Base-by-base conservation (phyloP, 2,888 invertebrate species). In the Formica aserva region DNA sequence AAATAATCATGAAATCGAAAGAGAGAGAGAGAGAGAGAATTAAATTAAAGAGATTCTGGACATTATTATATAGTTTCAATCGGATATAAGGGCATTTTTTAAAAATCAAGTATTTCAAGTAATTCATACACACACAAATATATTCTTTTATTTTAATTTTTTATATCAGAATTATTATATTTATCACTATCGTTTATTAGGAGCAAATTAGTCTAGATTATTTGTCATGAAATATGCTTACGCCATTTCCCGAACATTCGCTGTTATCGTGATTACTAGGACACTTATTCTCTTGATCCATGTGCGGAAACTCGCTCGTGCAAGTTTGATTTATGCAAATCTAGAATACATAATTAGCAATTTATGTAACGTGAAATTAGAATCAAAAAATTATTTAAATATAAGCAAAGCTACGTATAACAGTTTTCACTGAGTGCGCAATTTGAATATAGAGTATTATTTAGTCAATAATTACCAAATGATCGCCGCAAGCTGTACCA, bases 171-270 rank as follows among this genome's bases (percentile, higher is more conserved):
- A 55, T 55, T 55, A 26, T 55, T 3, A 55, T 71, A 18, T 57
- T 72, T 71, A 15, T 32, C 6, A 55, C 15, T 55, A 22, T 55
- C 5, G 15, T 55, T 22, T 22, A 35, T 55, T 52, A 52, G 11
- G 9, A 38, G 0, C 18, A 62, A 29, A 62, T 62, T 60, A 13
- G 1, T 74, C n/a, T 29, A 41, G 9, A 75, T 63, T 65, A 38
- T 35, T 22, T 26, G 3, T 38, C 32, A 29, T 11, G 13, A 74
- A 76, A 65, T 76, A 35, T 76, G 38, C 98, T 97, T 95, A 99
- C 99, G 96, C 99, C 99, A 95, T 98, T 97, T 86, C 98, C 98
- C 83, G 99, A 99, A 95, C 99, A 99, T 94, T 98, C 98, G 92
- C 97, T 96, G 93, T 97, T 98, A 94, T 97, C 97, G 95, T 98